Base-by-base conservation (phyloP, 2,797 vertebrate genomes). In the Rhadinocentrus ornatus region DNA sequence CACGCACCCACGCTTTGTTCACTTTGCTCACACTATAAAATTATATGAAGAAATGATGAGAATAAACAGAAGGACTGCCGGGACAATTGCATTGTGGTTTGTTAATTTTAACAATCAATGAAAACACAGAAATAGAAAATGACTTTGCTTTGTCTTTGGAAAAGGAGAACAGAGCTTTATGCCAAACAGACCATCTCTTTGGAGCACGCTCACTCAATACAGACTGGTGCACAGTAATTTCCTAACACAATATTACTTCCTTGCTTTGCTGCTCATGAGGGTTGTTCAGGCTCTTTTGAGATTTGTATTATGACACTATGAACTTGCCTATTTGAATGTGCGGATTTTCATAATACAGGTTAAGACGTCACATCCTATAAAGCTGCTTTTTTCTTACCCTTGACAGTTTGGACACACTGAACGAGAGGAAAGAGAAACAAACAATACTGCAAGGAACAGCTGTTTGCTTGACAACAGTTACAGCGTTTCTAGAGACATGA, bases 31-130 rank as follows among this genome's bases (percentile, higher is more conserved):
- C 54, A 75, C 60, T 70, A 52, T 62, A 65, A 71, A 84, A 83
- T 83, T 55, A 80, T 55, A 72, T 2, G 13, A 62, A 85, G 59
- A 78, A 85, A 87, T 73, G 73, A 84, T 72, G 80, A 84, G 70
- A 83, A 85, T 69, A 82, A 86, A 83, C 84, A 75, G 53, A 78
- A 22, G 26, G 82, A 62, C 80, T 71, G 37, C 62, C 20, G 84
- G 75, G 83, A 90, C 77, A 59, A 59, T 12, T 37, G 73, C 72
- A 69, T 50, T n/a, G 63, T 18, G 71, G 69, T 83, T 81, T 77
- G 81, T 80, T 88, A 81, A 89, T 91, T 86, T 74, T 75, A 87
- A 72, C 72, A 84, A 86, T 84, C 82, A 88, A 85, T 88, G 73
- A 76, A 81, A 71, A 85, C 71, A 70, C 69, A 76, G 73, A 83